Evolutionary conservation across 2,113 vertebrate genomes (phyloP).

Genomic region (Varanus salvator): DNA sequence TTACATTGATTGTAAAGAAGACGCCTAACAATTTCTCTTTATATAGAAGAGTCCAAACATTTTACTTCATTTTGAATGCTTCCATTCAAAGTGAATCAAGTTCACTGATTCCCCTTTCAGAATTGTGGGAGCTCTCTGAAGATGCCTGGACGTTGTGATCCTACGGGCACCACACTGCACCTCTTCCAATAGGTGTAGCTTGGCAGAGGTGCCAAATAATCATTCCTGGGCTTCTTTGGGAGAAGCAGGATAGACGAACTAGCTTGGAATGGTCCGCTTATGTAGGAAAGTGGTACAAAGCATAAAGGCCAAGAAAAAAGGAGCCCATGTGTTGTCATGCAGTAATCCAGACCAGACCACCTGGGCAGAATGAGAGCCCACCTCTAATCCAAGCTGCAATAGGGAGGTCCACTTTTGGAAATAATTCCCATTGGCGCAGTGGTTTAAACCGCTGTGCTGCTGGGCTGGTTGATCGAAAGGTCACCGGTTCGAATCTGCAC

Average conservation of each 20-base stretch:
- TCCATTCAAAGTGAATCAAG: not conserved
- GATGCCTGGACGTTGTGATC: not conserved
- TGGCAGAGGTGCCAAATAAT: not conserved
- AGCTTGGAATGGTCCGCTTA: not conserved
- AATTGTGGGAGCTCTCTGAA: not conserved
- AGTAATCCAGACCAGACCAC: not conserved
- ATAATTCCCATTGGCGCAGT: no score
- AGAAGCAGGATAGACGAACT: not conserved
- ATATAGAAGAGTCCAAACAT: constrained; percentile 19
- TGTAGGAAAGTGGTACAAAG: not conserved
- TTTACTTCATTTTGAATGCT: not conserved
- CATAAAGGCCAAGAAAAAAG: not conserved
- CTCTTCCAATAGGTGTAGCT: not conserved
- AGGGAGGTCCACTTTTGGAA: no score
- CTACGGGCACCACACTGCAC: not conserved
- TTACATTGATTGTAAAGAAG: constrained; percentile 54
- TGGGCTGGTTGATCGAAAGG: no score
- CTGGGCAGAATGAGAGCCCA: not conserved
- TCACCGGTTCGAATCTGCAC: no score
- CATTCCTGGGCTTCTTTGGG: not conserved
- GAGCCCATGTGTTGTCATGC: not conserved
- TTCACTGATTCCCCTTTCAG: not conserved
- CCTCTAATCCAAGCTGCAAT: not conserved
- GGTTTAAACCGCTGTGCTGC: no score
- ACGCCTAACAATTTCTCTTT: constrained; percentile 37